Conservation (phyloP, 2,888 invertebrate genomes). For the Metalampra italica region DNA sequence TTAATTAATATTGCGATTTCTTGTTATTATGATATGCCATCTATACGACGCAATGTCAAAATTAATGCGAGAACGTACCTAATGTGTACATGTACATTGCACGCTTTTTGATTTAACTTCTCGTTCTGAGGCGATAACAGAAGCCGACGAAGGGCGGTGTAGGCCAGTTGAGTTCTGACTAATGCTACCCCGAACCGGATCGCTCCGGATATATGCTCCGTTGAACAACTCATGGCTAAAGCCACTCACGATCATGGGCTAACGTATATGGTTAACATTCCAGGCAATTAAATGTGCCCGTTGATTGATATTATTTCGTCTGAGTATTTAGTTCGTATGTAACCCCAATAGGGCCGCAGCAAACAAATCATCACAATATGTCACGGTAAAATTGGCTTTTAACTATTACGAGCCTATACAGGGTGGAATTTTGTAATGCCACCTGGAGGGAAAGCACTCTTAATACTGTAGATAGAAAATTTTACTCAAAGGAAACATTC, state of each 20-base stretch:
- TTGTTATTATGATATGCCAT: too few species aligned
- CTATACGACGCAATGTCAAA: not conserved
- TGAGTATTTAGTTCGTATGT: conserved; percentile 8
- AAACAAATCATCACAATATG: not conserved
- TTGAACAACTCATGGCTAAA: conserved; percentile 22
- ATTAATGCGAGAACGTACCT: conserved; percentile 7
- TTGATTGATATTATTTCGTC: conserved; percentile 28
- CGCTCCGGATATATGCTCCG: conserved; percentile 38
- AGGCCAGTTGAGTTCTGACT: conserved; percentile 48
- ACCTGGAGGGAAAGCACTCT: too few species aligned
- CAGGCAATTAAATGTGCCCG: conserved; percentile 50
- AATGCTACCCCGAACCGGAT: conserved; percentile 54
- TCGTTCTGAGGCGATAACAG: conserved; percentile 32
- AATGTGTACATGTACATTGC: not conserved
- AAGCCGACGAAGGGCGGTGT: conserved; percentile 36
- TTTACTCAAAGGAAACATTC: too few species aligned
- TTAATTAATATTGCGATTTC: too few species aligned
- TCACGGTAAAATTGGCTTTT: not conserved
- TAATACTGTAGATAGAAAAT: too few species aligned
- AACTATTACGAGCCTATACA: too few species aligned
- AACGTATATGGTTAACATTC: conserved; percentile 47
- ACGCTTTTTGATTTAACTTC: conserved; percentile 12
- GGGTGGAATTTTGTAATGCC: too few species aligned
- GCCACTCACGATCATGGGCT: conserved; percentile 30
- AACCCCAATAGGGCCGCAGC: not conserved